These are phyloP conservation scores for Promerops cafer DNA, from an alignment of 2,113 vertebrate species.

Conservation along the genomic window DNA sequence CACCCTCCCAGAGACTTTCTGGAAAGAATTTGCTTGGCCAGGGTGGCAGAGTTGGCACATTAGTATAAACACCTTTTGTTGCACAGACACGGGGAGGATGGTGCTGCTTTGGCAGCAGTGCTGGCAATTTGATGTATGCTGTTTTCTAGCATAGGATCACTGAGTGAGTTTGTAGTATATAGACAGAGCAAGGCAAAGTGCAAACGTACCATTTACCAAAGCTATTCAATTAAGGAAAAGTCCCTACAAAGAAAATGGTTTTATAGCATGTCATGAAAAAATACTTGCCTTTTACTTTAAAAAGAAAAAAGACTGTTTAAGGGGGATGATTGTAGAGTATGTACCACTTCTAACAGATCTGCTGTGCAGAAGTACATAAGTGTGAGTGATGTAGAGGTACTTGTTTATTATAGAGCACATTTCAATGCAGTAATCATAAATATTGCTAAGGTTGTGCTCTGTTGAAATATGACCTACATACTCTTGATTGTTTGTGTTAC, in stretches of 20 bases:
- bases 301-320: conserved; percentile 58
- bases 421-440: conserved; percentile 87
- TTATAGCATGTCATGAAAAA: conserved; percentile 45
- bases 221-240: conserved; percentile 67
- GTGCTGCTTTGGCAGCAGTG: background rate
- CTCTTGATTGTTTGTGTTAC: conserved; percentile 82
- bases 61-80: background rate
- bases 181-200: background rate
- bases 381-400: conserved; percentile 82
- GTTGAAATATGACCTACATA: conserved; percentile 85
- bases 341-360: conserved; percentile 67
- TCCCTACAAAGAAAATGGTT: conserved; percentile 53
- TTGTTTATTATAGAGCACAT: conserved; percentile 87
- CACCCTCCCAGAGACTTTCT: background rate
- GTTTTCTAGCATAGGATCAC: background rate
- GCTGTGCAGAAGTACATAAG: conserved; percentile 72
- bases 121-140: background rate
- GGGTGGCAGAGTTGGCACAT: background rate
- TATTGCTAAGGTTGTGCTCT: conserved; percentile 80
- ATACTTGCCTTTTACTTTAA: conserved; percentile 65
- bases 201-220: conserved; percentile 27
- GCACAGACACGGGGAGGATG: background rate
- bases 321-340: conserved; percentile 59
- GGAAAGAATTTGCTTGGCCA: background rate
- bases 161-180: background rate